Base-by-base conservation (phyloP, 2,888 invertebrate genomes). In the Drosophila limbata region DNA sequence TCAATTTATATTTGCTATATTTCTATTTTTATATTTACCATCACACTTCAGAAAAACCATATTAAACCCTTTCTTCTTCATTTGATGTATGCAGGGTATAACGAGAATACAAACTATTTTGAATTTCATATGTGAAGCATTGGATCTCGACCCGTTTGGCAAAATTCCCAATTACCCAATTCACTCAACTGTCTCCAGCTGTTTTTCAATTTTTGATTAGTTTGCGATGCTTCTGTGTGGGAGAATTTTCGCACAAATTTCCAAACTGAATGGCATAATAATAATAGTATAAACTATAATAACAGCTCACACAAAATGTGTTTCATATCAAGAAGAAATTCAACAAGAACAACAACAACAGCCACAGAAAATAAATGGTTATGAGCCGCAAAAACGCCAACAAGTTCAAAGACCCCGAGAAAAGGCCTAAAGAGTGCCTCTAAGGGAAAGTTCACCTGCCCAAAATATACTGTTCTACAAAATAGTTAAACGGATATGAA, bases 401-500 rank as follows among this genome's bases (percentile, higher is more conserved):
- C 52, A 64, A 70, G 87, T 86, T 83, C 87, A 83, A 74, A 79
- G 83, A 86, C 84, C 83, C 53, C 53, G 17, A 25, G 17, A 48
- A 59, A 28, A 60, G 44, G 53, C 17, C 53, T 21, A 42, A 10
- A 21, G 35, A 31, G 13, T 31, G 4, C 37, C 21, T 33, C 15
- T 4, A 13, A 25, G 19, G 19, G 42, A 11, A 42, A 42, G 9
- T 25, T 3, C 59, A 77, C 62, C 71, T 66, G 66, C 25, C 35
- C 28, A n/a, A 17, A 21, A 25, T 51, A 72, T 73, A 69, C 75
- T 76, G 64, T 28, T 28, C 28, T 8, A 28, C 44, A 65, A 85
- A 81, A 84, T 72, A 84, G 84, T 77, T 79, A 69, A 77, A 56
- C 84, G 83, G 84, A 83, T 86, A 84, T 81, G 77, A 69, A 84